Base-by-base conservation (phyloP, 2,888 invertebrate genomes). In the Pseudeuparius sepicola region DNA sequence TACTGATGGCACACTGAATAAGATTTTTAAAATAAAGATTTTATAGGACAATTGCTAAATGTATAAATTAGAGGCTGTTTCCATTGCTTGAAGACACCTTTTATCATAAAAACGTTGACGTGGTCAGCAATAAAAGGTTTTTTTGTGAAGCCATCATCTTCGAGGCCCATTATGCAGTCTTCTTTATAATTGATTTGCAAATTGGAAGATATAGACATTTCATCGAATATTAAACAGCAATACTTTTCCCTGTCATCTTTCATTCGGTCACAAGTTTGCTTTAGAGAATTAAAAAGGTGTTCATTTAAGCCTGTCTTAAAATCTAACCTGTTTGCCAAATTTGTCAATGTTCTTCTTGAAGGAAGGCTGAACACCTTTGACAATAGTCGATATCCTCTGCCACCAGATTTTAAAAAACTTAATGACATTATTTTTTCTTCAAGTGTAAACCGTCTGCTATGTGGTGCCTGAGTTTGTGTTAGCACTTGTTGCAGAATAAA, bases 21-120 rank as follows among this genome's bases (percentile, higher is more conserved):
- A 14, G 15, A 20, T 29, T 10, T 39, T 37, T 27, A 50, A 24
- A 9, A 43, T 29, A 24, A 17, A 11, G 41, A 30, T 25, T 31
- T 31, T 13, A 40, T 47, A n/a, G 43, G 40, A 4, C 31, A 30
- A 35, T 40, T 37, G 27, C 42, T 44, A 39, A 51, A 49, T 10
- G 32, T 28, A 27, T 40, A 51, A 10, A 24, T 33, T 15, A 51
- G 30, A 10, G 48, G 43, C 27, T 49, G 48, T 34, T 51, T 51
- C 51, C 51, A 52, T 14, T 45, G 43, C 26, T 27, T 43, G 24
- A 31, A 31, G 12, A 48, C 33, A 3, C 44, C 47, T 28, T 42
- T 47, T 4, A 45, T n/a, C 40, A 52, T 43, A 29, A 50, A 52
- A 9, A 48, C 42, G 9, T 46, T 20, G 24, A 48, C 50, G 40